Percentiles rank a stretch among this genome's conserved stretches.
Evolutionary conservation across 2,113 vertebrate species (phyloP).

Genomic region (Spea bombifrons): DNA sequence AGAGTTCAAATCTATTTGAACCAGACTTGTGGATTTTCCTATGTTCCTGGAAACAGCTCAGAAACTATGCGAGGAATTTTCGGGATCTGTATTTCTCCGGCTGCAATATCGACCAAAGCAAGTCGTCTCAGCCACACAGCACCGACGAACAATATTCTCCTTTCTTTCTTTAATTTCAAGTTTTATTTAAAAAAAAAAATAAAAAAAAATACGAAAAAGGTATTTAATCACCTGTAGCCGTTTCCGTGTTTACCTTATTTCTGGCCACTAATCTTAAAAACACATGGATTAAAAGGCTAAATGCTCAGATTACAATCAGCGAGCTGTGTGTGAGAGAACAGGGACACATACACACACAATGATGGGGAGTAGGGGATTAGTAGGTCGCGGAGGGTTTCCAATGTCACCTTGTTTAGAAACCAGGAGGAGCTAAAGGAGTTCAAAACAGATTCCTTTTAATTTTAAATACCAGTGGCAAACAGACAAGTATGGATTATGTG

Average conservation of each 20-base stretch:
- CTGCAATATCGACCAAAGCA: background rate
- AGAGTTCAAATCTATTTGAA: background rate
- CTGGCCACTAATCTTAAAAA: conserved; percentile 43
- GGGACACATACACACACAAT: conserved; percentile 52
- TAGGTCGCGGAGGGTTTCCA: conserved; percentile 64
- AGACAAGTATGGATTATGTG: conserved; percentile 57
- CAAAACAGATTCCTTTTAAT: conserved; percentile 60
- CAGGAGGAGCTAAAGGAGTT: conserved; percentile 59
- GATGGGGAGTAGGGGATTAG: conserved; percentile 65
- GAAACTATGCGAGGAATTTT: conserved; percentile 9
- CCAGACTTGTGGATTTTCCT: conserved; percentile 1
- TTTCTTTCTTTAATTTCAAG: background rate
- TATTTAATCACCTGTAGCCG: conserved; percentile 35
- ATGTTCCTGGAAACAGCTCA: conserved; percentile 15
- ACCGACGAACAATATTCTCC: background rate
- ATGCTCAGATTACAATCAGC: conserved; percentile 54
- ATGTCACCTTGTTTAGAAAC: conserved; percentile 54
- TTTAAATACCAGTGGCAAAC: conserved; percentile 66
- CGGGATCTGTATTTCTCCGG: background rate
- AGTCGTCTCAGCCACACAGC: background rate
- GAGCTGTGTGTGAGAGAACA: conserved; percentile 34
- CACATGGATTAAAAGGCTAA: conserved; percentile 50
- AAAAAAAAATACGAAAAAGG: conserved; percentile 26
- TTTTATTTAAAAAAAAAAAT: background rate
- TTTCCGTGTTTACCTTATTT: conserved; percentile 30